Conservation (phyloP, 2,113 vertebrate genomes). For the Vireo altiloquus region DNA sequence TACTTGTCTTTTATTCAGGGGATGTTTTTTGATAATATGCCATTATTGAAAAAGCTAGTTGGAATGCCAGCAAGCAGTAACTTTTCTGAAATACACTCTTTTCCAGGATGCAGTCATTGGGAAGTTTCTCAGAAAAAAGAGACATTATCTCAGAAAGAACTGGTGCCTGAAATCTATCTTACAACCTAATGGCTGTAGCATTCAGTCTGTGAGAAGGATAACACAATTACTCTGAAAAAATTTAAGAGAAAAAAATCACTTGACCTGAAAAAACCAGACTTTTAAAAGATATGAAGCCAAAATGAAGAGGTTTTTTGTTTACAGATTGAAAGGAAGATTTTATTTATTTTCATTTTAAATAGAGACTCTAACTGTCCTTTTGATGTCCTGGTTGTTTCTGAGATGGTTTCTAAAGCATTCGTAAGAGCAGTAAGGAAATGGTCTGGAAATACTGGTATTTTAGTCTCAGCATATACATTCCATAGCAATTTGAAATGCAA, state of each 20-base stretch:
- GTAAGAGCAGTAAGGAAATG: not conserved
- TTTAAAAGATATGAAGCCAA: not conserved
- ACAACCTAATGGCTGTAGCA: not conserved
- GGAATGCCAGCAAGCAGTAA: not conserved
- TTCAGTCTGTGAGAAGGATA: not conserved
- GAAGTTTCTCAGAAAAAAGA: not conserved
- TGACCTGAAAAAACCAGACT: not conserved
- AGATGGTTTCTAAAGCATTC: not conserved
- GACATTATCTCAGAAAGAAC: not conserved
- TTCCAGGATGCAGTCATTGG: not conserved
- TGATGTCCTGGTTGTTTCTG: not conserved
- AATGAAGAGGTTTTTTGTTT: not conserved
- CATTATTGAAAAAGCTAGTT: not conserved
- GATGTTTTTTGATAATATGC: not conserved
- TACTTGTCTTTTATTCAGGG: not conserved
- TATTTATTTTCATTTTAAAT: not conserved
- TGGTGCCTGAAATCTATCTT: not conserved
- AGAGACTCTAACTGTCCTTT: not conserved
- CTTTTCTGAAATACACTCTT: not conserved
- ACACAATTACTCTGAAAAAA: not conserved
- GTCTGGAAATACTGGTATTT: not conserved
- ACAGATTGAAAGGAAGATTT: not conserved
- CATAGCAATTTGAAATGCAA: not conserved
- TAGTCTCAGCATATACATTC: not conserved
- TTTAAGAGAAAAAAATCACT: accelerated